Base-by-base conservation (phyloP, 64 coral and sea anemone species). In the Pocillopora verrucosa region DNA sequence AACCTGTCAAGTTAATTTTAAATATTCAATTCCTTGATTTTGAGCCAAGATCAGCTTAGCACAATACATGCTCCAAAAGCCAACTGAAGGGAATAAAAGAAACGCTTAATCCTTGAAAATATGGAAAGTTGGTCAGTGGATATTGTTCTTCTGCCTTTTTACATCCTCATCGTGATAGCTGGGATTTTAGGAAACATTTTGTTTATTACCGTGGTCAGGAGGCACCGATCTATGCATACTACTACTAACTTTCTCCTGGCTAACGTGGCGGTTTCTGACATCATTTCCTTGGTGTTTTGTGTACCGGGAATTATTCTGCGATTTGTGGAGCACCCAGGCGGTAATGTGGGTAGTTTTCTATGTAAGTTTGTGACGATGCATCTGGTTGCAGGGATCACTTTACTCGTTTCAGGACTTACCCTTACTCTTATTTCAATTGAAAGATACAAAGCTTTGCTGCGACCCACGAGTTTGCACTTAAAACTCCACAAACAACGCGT, bases 341-440 rank as follows among this genome's bases (percentile, higher is more conserved):
- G 80, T 45, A 78, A 0, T 64, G 10, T 76, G 6, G 87, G 92
- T 20, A 77, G 77, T 58, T 69, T 89, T 56, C 41, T 86, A 0
- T 90, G 87, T 9, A 77, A 78, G 80, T 76, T 89, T 20, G 17
- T 94, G 6, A 89, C 82, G 11, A 88, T 77, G 80, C 88, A 94
- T 65, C 67, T 61, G 58, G 26, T 90, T 61, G 80, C 89, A 1
- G 88, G 83, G 15, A 76, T 94, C 1, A 64, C 82, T 38, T 64
- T 94, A 75, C 17, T 74, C 22, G 92, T 90, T 5, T 94, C 92
- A 5, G 69, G 65, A 17, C 17, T 90, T 9, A 90, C 88, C 2
- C 88, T 94, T n/a, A 78, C 79, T 41, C 26, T 94, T 35, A 78
- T 90, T 30, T 60, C 92, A 6, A 19, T 86, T 74, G 92, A 94